These are phyloP conservation scores for Trachelus iudaicus DNA, from an alignment of 2,888 invertebrate genomes.

Conservation along the genomic window DNA sequence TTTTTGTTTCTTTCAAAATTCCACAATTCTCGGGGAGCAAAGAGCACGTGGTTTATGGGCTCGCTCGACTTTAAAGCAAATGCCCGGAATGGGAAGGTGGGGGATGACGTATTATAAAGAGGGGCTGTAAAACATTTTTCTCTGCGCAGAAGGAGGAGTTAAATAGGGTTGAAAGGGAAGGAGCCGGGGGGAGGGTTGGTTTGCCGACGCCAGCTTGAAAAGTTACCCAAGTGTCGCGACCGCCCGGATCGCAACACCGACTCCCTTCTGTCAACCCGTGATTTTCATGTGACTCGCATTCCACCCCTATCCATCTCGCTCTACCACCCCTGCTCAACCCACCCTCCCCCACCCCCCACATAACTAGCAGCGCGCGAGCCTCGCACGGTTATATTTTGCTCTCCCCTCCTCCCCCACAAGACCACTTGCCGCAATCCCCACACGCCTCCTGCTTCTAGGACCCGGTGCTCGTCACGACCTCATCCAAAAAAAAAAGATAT, in stretches of 20 bases:
- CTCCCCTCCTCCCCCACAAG: no score
- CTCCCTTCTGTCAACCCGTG: neutral
- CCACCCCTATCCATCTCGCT: neutral
- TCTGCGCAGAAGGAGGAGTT: neutral
- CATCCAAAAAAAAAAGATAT: slow-evolving; percentile 41
- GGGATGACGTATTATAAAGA: slow-evolving; percentile 18
- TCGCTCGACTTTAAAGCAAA: no score
- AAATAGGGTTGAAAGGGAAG: neutral
- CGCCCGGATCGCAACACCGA: neutral
- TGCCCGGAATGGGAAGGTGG: no score
- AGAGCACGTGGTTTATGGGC: no score
- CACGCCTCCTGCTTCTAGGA: neutral
- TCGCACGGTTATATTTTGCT: neutral
- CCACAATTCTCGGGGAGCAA: no score
- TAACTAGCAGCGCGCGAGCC: neutral
- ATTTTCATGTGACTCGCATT: neutral
- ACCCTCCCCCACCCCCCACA: neutral
- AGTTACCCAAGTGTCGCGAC: neutral
- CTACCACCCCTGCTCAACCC: neutral
- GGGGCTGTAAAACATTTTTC: slow-evolving; percentile 25
- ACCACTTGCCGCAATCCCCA: neutral
- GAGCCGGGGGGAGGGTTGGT: no score
- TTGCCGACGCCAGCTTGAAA: neutral
- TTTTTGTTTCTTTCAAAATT: no score
- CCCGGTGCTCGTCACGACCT: slow-evolving; percentile 32